A percentile compares a stretch with the other conserved stretches of the same genome.
These are phyloP conservation scores for Bugula neritina DNA, from an alignment of 2,888 invertebrate species.

Conservation along the genomic window DNA sequence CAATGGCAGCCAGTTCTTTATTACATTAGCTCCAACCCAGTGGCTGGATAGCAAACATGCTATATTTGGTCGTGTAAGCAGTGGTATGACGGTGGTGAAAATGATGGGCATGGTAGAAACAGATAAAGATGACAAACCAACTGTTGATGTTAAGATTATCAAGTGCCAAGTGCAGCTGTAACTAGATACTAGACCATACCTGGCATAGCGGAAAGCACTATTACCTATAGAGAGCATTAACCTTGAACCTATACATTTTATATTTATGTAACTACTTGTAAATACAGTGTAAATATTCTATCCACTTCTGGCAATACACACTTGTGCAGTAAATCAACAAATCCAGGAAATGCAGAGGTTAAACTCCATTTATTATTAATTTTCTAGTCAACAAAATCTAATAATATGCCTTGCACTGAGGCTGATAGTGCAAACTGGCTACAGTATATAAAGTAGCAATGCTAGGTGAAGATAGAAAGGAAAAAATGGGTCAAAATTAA, in stretches of 20 bases:
- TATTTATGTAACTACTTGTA: too few species aligned
- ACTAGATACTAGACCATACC: too few species aligned
- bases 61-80: constrained; percentile 81
- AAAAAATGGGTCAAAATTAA: constrained; percentile 5
- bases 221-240: too few species aligned
- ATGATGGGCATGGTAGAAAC: constrained; percentile 89
- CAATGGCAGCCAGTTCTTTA: constrained; percentile 97
- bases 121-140: constrained; percentile 83
- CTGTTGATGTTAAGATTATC: constrained; percentile 65
- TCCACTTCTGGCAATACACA: too few species aligned
- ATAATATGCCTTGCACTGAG: constrained; percentile 12
- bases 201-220: too few species aligned
- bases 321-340: too few species aligned
- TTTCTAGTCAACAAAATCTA: constrained; percentile 21
- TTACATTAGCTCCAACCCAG: constrained; percentile 90
- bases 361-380: constrained; percentile 12
- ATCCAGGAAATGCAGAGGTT: too few species aligned
- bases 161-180: constrained; percentile 26
- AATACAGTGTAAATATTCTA: too few species aligned
- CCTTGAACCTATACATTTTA: too few species aligned
- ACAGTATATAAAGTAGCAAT: not conserved
- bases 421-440: not conserved
- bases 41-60: constrained; percentile 97
- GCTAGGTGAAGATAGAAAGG: not conserved
- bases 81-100: constrained; percentile 84